Evolutionary conservation across 2,888 invertebrate genomes (phyloP).

Genomic region (Leucophenga montana): DNA sequence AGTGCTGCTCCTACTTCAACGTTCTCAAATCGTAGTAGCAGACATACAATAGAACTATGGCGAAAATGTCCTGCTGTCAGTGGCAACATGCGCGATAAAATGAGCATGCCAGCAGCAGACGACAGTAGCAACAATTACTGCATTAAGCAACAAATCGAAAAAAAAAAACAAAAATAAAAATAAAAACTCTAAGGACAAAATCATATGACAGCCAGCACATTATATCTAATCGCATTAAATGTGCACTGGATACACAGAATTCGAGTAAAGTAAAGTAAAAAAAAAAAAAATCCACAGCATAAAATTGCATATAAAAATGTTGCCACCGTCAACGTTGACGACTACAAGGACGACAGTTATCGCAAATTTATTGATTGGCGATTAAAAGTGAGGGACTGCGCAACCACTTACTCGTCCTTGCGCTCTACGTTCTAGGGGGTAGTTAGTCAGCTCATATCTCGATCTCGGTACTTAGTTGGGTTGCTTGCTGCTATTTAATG

Average conservation of each 20-base stretch:
- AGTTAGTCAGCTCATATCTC: slow-evolving; percentile 4
- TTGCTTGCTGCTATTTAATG: slow-evolving; percentile 26
- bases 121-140: slow-evolving; percentile 25
- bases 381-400: slow-evolving; percentile 49
- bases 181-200: slow-evolving; percentile 9
- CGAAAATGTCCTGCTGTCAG: slow-evolving; percentile 47
- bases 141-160: neutral
- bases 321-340: slow-evolving; percentile 39
- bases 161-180: slow-evolving; percentile 29
- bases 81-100: slow-evolving; percentile 29
- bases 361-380: slow-evolving; percentile 67
- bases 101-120: neutral
- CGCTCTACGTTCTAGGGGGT: neutral
- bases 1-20: neutral
- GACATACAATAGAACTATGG: neutral
- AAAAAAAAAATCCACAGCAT: slow-evolving; percentile 5
- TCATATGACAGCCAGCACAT: slow-evolving; percentile 51
- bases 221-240: slow-evolving; percentile 70
- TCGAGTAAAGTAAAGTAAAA: slow-evolving; percentile 32
- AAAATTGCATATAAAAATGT: slow-evolving; percentile 28
- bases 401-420: slow-evolving; percentile 3
- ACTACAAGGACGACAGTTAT: slow-evolving; percentile 57
- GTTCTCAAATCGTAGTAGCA: no score
- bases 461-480: slow-evolving; percentile 29
- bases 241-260: slow-evolving; percentile 49